A percentile compares a stretch with the other conserved stretches of the same genome.
These are phyloP conservation scores for Octodon degus DNA, from an alignment of 2,113 vertebrate genomes.

Conservation along the genomic window DNA sequence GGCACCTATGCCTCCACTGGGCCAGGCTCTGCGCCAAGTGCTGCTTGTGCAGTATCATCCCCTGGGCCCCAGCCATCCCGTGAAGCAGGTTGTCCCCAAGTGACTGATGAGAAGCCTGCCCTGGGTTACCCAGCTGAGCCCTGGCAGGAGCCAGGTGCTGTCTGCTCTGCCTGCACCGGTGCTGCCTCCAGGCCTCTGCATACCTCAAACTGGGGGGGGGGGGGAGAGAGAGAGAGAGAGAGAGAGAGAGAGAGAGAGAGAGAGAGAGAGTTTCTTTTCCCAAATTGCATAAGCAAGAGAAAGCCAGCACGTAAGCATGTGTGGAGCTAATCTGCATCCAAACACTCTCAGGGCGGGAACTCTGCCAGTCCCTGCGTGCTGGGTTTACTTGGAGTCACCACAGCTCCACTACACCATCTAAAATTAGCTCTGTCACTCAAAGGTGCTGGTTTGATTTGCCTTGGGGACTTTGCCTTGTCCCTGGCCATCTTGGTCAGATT, in stretches of 20 bases:
- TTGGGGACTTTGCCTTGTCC: slow-evolving; percentile 26
- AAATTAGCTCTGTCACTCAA: slow-evolving; percentile 69
- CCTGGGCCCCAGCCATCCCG: background rate
- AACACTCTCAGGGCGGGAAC: slow-evolving; percentile 71
- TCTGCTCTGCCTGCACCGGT: slow-evolving; percentile 55
- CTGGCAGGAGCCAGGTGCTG: slow-evolving; percentile 14
- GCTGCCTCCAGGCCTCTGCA: slow-evolving; percentile 76
- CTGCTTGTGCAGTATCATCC: background rate
- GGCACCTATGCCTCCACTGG: background rate
- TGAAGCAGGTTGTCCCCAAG: slow-evolving; percentile 27
- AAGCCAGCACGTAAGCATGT: slow-evolving; percentile 70
- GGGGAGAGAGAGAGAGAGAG: background rate
- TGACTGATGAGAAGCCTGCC: slow-evolving; percentile 61
- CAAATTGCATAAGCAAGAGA: slow-evolving; percentile 79
- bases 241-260: background rate
- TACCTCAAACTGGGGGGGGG: slow-evolving; percentile 59
- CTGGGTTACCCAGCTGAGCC: slow-evolving; percentile 15
- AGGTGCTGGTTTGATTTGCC: slow-evolving; percentile 45
- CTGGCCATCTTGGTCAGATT: slow-evolving; percentile 2
- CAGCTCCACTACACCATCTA: slow-evolving; percentile 35
- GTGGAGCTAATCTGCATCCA: slow-evolving; percentile 77
- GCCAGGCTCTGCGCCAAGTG: background rate
- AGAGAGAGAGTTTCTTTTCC: slow-evolving; percentile 39
- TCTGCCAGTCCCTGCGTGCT: slow-evolving; percentile 72
- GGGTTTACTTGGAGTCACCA: slow-evolving; percentile 68